phyloP scores from a whole-genome alignment of 2,888 invertebrate species.

The Drosophila seclusa region DNA sequence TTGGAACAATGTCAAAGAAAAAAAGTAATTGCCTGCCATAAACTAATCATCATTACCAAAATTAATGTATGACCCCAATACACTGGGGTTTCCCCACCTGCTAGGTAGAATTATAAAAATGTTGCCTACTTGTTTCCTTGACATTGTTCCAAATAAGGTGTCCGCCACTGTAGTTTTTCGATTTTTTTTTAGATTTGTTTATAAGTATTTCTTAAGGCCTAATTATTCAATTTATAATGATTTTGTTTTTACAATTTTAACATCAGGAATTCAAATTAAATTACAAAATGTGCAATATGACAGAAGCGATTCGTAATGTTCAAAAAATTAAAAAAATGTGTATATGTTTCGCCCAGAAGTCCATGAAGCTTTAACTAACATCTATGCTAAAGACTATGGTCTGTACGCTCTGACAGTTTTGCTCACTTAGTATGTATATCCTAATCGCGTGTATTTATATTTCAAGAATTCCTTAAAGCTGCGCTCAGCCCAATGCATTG shows the following conservation, averaged over 20 bases:
- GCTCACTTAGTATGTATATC: slow-evolving; percentile 25
- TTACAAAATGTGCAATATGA: slow-evolving; percentile 63
- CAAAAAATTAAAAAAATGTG: slow-evolving; percentile 25
- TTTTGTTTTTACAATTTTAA: slow-evolving; percentile 66
- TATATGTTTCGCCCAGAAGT: slow-evolving; percentile 42
- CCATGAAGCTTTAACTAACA: slow-evolving; percentile 63
- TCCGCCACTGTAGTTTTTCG: too few species aligned
- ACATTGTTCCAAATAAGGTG: too few species aligned
- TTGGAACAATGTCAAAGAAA: too few species aligned
- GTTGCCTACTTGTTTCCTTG: too few species aligned
- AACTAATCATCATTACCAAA: too few species aligned
- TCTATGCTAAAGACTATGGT: slow-evolving; percentile 63
- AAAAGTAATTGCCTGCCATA: too few species aligned
- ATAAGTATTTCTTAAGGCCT: slow-evolving; percentile 36
- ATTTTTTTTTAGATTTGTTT: slow-evolving; percentile 24
- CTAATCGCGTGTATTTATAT: slow-evolving; percentile 33
- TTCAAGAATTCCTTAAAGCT: slow-evolving; percentile 38
- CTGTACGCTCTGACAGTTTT: slow-evolving; percentile 49
- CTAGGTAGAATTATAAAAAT: too few species aligned
- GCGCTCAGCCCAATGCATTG: slow-evolving; percentile 46
- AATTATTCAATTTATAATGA: slow-evolving; percentile 41
- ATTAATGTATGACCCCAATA: too few species aligned
- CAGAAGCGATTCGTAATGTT: slow-evolving; percentile 37
- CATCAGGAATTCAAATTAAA: slow-evolving; percentile 55
- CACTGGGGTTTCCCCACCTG: too few species aligned